Evolutionary conservation across 2,113 vertebrate genomes (phyloP), one percentile per base, ranked within the genome.

Genomic region (Sylvia atricapilla): DNA sequence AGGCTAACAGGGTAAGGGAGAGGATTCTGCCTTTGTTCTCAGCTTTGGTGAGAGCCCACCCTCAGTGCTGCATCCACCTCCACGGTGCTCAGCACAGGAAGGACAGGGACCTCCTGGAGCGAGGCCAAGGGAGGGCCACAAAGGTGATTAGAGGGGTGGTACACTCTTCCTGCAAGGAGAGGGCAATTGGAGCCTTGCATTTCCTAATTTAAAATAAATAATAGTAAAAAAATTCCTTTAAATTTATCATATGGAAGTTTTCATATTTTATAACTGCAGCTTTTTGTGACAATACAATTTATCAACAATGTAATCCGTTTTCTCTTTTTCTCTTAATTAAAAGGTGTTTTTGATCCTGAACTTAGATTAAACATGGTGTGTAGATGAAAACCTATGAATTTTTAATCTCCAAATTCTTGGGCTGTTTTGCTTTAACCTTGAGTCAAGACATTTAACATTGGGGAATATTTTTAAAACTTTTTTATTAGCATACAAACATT

Each of bases 1-100:
- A 12, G 24, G 24, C 16, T 41, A 83, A 11, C 16, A 53, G 30
- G 7, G 8, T 0, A 0, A 25, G 20, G 9, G 11, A 41, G 46
- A 28, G 41, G 11, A 47, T 76, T 69, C 62, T 89, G 33, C 24
- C 20, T 7, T 37, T n/a, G 22, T 25, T 1, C 28, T 30, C 53
- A 15, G 39, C 52, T 58, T 31, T 50, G 35, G 2, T 41, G 39
- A 30, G 39, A n/a, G 13, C n/a, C 9, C 46, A 47, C 6, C 11
- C 30, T 6, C 15, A 23, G 19, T 5, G 20, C 28, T n/a, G 53
- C n/a, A 12, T 46, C 28, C 46, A 25, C 19, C 52, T 39, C 39
- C 1, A 2, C 23, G 7, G 9, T 28, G 18, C 19, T 23, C 33
- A 75, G 15, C 60, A 53, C 9, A 46, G 46, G 60, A 30, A 35